Percentiles rank a stretch among this genome's conserved stretches.
Conservation (phyloP, 2,113 vertebrate genomes). For the Albula glossodonta region DNA sequence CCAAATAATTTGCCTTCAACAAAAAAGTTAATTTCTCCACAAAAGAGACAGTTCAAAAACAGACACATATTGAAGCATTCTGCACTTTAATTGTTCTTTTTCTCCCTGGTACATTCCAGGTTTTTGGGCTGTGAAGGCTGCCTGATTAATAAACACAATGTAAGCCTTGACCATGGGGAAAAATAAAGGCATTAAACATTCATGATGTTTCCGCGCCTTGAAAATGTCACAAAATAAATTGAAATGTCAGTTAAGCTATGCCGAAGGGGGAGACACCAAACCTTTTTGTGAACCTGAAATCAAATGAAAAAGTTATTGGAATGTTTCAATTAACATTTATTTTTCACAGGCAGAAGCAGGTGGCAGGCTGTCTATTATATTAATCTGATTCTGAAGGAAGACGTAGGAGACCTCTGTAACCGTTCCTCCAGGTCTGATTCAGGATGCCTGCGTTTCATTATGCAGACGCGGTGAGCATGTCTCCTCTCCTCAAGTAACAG, state of each 20-base stretch:
- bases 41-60: background rate
- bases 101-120: background rate
- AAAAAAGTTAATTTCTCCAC: background rate
- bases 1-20: background rate
- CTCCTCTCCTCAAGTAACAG: background rate
- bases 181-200: slow-evolving; percentile 21
- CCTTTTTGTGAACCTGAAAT: slow-evolving; percentile 7
- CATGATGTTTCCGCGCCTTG: slow-evolving; percentile 22
- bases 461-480: background rate
- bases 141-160: slow-evolving; percentile 11
- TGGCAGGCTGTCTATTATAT: background rate
- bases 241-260: slow-evolving; percentile 17
- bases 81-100: background rate
- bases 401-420: background rate
- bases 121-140: background rate
- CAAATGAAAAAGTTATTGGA: background rate
- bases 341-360: background rate
- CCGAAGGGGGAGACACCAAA: background rate
- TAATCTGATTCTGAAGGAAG: background rate
- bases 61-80: background rate
- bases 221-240: slow-evolving; percentile 25
- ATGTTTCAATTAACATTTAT: background rate
- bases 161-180: background rate
- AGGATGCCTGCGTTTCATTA: background rate
- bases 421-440: background rate